Evolutionary conservation across 2,888 invertebrate species (phyloP), one percentile per base, ranked within the genome.

Genomic region (Copidosoma aretas): DNA sequence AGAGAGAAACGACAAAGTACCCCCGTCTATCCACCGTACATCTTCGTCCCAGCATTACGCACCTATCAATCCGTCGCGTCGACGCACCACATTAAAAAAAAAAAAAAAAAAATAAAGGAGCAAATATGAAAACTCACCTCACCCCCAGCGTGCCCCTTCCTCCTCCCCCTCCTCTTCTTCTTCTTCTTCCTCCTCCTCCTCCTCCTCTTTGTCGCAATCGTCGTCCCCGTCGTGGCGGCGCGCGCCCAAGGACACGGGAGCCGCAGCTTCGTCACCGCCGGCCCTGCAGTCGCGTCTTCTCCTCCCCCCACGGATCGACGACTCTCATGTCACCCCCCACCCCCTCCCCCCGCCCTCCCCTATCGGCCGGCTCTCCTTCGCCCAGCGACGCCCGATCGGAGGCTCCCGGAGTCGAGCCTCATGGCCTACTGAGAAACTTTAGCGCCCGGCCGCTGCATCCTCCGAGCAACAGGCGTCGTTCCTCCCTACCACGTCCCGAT

Each of bases 381-480:
- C 51, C 19, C n/a, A n/a, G n/a, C n/a, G n/a, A n/a, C n/a, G n/a
- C n/a, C n/a, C n/a, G n/a, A 32, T 32, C 32, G 3, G 4, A 8
- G 8, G 32, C 32, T 32, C 32, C 32, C 32, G 8, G 8, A 32
- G n/a, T n/a, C n/a, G n/a, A n/a, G n/a, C n/a, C n/a, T n/a, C n/a
- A n/a, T n/a, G n/a, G n/a, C n/a, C n/a, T n/a, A n/a, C n/a, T n/a
- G n/a, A n/a, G n/a, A n/a, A n/a, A 19, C 17, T 32, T 25, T 22
- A 22, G 2, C 14, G 4, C 32, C 32, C 8, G 32, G 8, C 32
- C 32, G 8, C 32, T 32, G 8, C 32, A 32, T 32, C 1, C 53
- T 41, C 19, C 32, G 14, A 17, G 66, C 68, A 68, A 68, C 68
- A 68, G 64, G 68, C 64, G 64, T 60, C 46, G n/a, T 22, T 19